A percentile compares a stretch with the other conserved stretches of the same genome.
These are phyloP conservation scores for Leiothrix lutea DNA, from an alignment of 2,113 vertebrate species.

Conservation along the genomic window DNA sequence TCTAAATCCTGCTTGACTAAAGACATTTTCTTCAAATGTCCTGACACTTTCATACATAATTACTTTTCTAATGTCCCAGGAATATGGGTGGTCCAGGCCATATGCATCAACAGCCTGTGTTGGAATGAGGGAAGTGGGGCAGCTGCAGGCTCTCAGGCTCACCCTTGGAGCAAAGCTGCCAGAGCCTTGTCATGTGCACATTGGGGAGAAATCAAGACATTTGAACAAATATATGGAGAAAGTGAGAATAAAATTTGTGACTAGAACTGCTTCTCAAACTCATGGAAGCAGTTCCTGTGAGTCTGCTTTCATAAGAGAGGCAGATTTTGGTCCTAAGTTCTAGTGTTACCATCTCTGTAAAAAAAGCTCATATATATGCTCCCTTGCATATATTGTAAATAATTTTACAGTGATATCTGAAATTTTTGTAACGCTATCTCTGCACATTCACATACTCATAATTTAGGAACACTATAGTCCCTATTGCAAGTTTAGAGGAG, in stretches of 20 bases:
- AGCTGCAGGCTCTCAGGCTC: slow-evolving; percentile 26
- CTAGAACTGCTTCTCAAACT: neutral
- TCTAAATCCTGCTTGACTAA: slow-evolving; percentile 1
- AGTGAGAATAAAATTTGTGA: neutral
- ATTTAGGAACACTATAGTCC: neutral
- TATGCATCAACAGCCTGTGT: neutral
- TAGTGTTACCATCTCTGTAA: neutral
- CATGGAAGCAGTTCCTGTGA: neutral
- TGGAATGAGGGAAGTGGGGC: neutral
- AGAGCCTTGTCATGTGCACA: neutral
- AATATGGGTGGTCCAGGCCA: slow-evolving; percentile 40
- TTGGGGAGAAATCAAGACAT: neutral
- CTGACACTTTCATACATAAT: neutral
- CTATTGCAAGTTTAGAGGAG: neutral
- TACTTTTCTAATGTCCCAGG: neutral
- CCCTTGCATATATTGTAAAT: neutral
- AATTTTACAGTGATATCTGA: neutral
- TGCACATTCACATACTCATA: neutral
- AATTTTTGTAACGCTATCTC: neutral
- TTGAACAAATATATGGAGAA: neutral
- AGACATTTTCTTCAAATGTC: neutral
- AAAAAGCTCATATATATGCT: neutral
- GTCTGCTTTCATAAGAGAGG: neutral
- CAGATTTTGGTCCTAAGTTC: neutral
- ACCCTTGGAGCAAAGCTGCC: neutral